Evolutionary conservation across 1,140 invertebrate species (phyloP), one percentile per base, ranked within the genome.

Genomic region (Penaeus chinensis): DNA sequence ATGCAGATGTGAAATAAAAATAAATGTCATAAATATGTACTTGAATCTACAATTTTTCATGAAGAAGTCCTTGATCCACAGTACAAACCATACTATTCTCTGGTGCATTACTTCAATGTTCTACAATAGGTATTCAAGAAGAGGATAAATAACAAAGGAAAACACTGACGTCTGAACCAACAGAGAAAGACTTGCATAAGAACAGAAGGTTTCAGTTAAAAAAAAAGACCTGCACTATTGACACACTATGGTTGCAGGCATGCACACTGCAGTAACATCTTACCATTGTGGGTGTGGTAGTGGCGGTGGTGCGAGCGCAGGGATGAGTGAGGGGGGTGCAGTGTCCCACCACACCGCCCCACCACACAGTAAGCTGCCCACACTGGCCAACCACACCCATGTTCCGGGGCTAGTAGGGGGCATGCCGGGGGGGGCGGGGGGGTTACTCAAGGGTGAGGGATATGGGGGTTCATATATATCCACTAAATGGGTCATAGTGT

Each of bases 231-330:
- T 54, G 54, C 54, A 54, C 54, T 54, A 54, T 54, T 54, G 54
- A 54, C 54, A 54, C 54, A 54, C 54, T 32, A 42, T 82, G 61
- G 80, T 65, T 62, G 71, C 69, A 76, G 65, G 71, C 79, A 87
- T 78, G 71, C 79, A 87, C 86, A 87, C 24, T 62, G 60, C 63
- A 62, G 80, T 77, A 77, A 63, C 80, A 82, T 77, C 86, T 87
- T 87, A 87, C 86, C 86, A 82, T 87, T 87, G 86, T 87, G 86
- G 86, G 86, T 87, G 86, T 87, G 86, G 86, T 87, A 87, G 86
- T 87, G 86, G 86, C 86, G 86, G 69, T 82, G 86, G 86, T 81
- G 86, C 65, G 86, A 62, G 80, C 47, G 79, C 27, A 81, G 74
- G 80, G 86, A 87, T 74, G 86, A 76, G 71, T 74, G 86, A 79